phyloP scores from a whole-genome alignment of 2,888 invertebrate genomes.

The Callimorpha dominula region DNA sequence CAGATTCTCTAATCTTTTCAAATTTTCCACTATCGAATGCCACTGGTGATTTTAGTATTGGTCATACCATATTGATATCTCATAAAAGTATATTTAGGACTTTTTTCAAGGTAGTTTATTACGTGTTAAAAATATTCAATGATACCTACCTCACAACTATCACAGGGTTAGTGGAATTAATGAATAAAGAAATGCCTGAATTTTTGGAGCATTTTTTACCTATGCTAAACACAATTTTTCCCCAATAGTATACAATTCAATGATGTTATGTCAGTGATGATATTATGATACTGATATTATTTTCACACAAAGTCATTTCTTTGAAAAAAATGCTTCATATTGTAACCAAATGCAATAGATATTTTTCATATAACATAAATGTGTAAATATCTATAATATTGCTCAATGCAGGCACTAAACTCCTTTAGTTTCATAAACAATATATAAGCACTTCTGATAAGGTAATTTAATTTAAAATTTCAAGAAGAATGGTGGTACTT shows the following conservation, averaged over 20 bases:
- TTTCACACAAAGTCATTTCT: no score
- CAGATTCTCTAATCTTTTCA: background rate
- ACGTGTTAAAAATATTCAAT: background rate
- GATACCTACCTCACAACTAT: background rate
- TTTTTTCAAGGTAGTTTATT: slow-evolving; percentile 5
- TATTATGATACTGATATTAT: no score
- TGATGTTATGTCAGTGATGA: no score
- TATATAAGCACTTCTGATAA: no score
- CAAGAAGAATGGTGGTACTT: background rate
- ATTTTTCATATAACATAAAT: no score
- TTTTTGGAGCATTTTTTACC: background rate
- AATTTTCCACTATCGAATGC: slow-evolving; percentile 5
- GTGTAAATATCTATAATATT: no score
- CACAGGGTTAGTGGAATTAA: background rate
- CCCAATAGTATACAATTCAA: no score
- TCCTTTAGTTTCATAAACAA: no score
- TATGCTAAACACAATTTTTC: background rate
- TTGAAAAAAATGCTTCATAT: no score
- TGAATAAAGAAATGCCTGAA: background rate
- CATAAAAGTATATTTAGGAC: slow-evolving; percentile 18
- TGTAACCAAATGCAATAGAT: no score
- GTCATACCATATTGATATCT: slow-evolving; percentile 6
- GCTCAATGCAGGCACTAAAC: no score
- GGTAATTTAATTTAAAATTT: no score
- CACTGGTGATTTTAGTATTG: background rate